Conservation (phyloP, 2,888 invertebrate species). For the Sarcophaga rosellei region DNA sequence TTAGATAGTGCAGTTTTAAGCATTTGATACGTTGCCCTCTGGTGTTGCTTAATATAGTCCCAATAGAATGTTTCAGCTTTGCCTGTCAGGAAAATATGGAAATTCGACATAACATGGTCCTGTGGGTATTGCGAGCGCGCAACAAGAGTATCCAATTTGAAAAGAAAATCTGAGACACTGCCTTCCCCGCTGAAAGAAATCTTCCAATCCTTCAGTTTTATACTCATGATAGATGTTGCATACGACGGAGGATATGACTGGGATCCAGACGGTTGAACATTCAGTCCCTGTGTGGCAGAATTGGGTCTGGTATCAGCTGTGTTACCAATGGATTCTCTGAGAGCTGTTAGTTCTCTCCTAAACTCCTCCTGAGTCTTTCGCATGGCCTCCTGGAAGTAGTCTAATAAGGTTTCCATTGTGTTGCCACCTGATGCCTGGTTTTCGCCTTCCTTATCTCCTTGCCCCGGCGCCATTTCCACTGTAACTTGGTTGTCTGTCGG, state of each 20-base stretch:
- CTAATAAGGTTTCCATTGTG: not conserved
- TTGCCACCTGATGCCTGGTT: too few species aligned
- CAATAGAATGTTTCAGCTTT: not conserved
- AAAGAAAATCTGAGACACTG: conserved; percentile 1
- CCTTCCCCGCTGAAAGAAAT: not conserved
- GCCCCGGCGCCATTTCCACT: too few species aligned
- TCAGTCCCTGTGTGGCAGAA: not conserved
- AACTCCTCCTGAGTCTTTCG: not conserved
- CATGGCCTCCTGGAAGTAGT: not conserved
- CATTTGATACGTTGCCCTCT: not conserved
- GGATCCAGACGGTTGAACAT: too few species aligned
- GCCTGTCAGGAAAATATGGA: not conserved
- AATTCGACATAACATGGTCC: not conserved
- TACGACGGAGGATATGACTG: not conserved
- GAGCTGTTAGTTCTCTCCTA: too few species aligned
- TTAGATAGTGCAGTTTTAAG: not conserved
- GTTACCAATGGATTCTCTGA: not conserved
- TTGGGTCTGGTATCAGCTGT: too few species aligned
- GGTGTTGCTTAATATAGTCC: not conserved
- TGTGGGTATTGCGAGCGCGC: not conserved
- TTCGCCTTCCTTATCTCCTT: too few species aligned
- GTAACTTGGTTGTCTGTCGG: too few species aligned
- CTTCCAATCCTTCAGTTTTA: conserved; percentile 26
- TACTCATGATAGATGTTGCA: not conserved
- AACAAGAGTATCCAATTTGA: conserved; percentile 20